These are phyloP conservation scores for Microctenopoma steveboyesi DNA, from an alignment of 2,797 vertebrate species.

Conservation along the genomic window DNA sequence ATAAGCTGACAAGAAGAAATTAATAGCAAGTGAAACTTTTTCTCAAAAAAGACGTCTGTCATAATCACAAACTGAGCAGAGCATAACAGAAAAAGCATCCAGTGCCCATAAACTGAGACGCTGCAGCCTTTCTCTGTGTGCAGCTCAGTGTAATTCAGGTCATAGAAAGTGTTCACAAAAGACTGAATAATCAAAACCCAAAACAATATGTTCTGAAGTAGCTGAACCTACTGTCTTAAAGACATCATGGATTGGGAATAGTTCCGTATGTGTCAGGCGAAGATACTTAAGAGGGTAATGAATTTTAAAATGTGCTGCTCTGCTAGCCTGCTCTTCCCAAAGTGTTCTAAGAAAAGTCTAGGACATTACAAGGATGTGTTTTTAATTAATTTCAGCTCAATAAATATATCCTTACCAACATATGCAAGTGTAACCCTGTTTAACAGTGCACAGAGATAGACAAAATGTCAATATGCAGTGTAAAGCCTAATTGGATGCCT, in stretches of 20 bases:
- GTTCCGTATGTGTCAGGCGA: slow-evolving; percentile 17
- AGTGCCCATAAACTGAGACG: slow-evolving; percentile 14
- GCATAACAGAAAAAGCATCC: slow-evolving; percentile 16
- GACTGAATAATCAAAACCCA: not conserved
- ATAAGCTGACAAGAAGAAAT: slow-evolving; percentile 17
- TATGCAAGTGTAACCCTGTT: not conserved
- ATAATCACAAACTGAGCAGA: slow-evolving; percentile 8
- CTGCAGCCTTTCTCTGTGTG: slow-evolving; percentile 5
- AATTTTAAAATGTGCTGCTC: slow-evolving; percentile 45
- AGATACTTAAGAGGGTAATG: slow-evolving; percentile 56
- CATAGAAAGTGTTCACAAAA: not conserved
- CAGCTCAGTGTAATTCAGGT: slow-evolving; percentile 8
- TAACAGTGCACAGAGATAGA: slow-evolving; percentile 1
- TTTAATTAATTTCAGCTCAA: slow-evolving; percentile 54
- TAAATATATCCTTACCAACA: slow-evolving; percentile 36
- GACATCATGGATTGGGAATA: not conserved
- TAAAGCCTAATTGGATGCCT: slow-evolving; percentile 39
- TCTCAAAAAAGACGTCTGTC: slow-evolving; percentile 2
- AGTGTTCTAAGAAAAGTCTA: slow-evolving; percentile 12
- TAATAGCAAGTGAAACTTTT: slow-evolving; percentile 16
- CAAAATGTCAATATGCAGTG: not conserved
- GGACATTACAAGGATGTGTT: slow-evolving; percentile 17
- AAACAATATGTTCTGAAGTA: not conserved
- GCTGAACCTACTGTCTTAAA: not conserved
- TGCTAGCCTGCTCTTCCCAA: slow-evolving; percentile 27